Evolutionary conservation across 2,888 invertebrate species (phyloP).

Genomic region (Eutolmus rufibarbis): DNA sequence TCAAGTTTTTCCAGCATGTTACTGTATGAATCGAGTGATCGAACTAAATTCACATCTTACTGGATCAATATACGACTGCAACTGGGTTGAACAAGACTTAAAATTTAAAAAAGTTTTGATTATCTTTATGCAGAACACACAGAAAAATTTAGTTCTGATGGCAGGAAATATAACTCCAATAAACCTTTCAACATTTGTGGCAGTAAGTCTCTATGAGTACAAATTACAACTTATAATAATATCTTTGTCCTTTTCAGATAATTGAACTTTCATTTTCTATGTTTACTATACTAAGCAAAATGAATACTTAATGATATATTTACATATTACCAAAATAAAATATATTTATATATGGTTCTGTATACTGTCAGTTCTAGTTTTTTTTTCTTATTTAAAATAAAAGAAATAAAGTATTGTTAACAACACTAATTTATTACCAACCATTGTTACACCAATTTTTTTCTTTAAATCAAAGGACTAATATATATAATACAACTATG

Average conservation of each 20-base stretch:
- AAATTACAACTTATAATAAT: neutral
- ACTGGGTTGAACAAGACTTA: neutral
- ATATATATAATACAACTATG: too few relatives aligned
- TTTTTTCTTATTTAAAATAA: too few relatives aligned
- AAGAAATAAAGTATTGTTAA: too few relatives aligned
- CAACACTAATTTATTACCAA: too few relatives aligned
- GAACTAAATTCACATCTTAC: neutral
- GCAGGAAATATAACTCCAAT: neutral
- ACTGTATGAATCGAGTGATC: neutral
- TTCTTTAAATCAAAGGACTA: too few relatives aligned
- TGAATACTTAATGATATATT: neutral
- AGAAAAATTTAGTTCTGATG: neutral
- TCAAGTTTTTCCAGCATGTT: neutral
- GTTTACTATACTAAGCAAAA: neutral
- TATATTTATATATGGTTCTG: too few relatives aligned
- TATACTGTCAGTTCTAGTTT: too few relatives aligned
- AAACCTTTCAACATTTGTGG: neutral
- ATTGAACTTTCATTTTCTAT: neutral
- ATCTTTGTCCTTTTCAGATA: neutral
- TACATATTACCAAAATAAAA: neutral
- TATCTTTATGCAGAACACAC: neutral
- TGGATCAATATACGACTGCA: neutral
- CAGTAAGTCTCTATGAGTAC: neutral
- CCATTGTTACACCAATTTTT: too few relatives aligned
- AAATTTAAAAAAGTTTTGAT: neutral